A percentile compares a stretch with the other conserved stretches of the same genome.
Conservation (phyloP, 2,888 invertebrate species). For the Chymomyza fuscimana region DNA sequence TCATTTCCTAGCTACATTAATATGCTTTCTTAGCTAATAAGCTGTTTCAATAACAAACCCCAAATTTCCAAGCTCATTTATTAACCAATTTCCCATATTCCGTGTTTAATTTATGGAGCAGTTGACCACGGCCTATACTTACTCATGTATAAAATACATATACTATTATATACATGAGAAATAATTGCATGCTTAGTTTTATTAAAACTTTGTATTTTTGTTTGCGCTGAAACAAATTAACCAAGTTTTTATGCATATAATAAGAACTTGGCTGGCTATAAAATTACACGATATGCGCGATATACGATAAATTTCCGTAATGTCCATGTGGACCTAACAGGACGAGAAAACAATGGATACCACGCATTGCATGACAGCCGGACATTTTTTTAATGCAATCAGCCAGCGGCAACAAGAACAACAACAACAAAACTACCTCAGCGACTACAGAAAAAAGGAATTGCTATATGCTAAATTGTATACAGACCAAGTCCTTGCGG, state of each 20-base stretch:
- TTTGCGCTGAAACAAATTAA: background rate
- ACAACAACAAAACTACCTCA: too few species aligned
- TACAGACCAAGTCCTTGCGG: slow-evolving; percentile 46
- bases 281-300: background rate
- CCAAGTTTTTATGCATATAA: background rate
- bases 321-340: background rate
- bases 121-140: background rate
- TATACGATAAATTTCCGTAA: background rate
- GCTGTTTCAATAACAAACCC: background rate
- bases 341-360: background rate
- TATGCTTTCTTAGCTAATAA: background rate
- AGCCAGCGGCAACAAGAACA: background rate
- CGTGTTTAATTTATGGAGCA: background rate
- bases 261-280: background rate
- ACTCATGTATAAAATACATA: background rate
- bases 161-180: background rate
- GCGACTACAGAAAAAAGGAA: background rate
- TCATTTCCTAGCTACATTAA: background rate
- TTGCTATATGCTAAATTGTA: background rate
- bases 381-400: background rate
- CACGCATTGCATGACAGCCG: background rate
- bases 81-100: background rate
- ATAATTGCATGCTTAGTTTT: background rate
- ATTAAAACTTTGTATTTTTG: background rate
- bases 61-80: background rate